phyloP scores from a whole-genome alignment of 1,140 invertebrate species.

The Cheumatopsyche charites region DNA sequence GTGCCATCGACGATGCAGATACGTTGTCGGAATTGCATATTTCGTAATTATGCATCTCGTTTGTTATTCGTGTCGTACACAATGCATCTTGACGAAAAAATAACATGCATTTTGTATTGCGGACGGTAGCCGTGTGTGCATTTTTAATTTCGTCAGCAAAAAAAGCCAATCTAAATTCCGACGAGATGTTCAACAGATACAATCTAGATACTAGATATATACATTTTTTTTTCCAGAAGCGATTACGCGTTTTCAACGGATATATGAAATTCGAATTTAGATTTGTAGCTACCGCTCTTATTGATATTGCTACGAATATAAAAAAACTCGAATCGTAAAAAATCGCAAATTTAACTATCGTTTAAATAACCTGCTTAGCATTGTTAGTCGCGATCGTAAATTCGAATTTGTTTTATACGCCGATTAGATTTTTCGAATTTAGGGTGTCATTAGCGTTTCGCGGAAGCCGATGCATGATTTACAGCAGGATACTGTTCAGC shows the following conservation, averaged over 20 bases:
- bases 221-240: no score
- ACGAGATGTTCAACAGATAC: no score
- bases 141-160: background rate
- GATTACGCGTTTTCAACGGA: no score
- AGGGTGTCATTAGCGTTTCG: background rate
- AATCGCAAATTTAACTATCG: constrained; percentile 1
- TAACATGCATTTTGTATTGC: constrained; percentile 3
- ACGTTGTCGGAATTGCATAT: constrained; percentile 17
- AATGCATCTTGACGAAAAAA: constrained; percentile 16
- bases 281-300: background rate
- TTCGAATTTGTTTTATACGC: background rate
- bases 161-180: no score
- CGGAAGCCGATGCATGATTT: constrained; percentile 9
- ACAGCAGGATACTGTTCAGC: background rate
- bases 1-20: constrained; percentile 26
- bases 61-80: constrained; percentile 11
- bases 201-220: no score
- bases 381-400: constrained; percentile 1
- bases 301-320: no score
- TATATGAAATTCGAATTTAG: no score
- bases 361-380: background rate
- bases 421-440: background rate
- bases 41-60: constrained; percentile 18
- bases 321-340: background rate
- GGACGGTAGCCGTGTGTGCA: background rate